Percentiles rank a stretch among this genome's conserved stretches.
Evolutionary conservation across 2,888 invertebrate species (phyloP).

Genomic region (Colostygia pectinataria): DNA sequence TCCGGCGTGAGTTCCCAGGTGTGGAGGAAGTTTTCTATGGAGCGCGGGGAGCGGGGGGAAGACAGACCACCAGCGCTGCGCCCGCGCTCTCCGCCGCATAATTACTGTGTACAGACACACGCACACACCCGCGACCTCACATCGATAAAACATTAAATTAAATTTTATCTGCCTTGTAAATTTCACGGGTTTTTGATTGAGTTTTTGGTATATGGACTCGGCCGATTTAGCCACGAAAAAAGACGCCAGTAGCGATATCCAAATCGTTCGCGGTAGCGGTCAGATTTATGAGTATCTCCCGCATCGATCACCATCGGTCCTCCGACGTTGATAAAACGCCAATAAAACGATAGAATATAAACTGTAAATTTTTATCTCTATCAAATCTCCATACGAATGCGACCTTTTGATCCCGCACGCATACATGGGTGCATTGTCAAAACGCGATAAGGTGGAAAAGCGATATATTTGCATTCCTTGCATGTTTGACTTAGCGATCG

Average conservation of each 20-base stretch:
- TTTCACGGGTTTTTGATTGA: slow-evolving; percentile 73
- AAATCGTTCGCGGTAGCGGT: slow-evolving; percentile 57
- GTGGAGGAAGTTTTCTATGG: slow-evolving; percentile 59
- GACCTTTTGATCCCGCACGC: slow-evolving; percentile 49
- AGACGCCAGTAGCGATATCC: slow-evolving; percentile 62
- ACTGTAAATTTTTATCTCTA: slow-evolving; percentile 49
- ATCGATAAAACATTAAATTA: slow-evolving; percentile 76
- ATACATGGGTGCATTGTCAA: slow-evolving; percentile 47
- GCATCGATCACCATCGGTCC: slow-evolving; percentile 49
- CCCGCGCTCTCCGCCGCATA: slow-evolving; percentile 76
- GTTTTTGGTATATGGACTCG: slow-evolving; percentile 58
- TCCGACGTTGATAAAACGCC: slow-evolving; percentile 49
- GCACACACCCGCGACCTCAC: slow-evolving; percentile 54
- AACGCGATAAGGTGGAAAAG: slow-evolving; percentile 42
- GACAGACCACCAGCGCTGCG: slow-evolving; percentile 78
- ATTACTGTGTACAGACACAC: slow-evolving; percentile 76
- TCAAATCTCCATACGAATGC: slow-evolving; percentile 51
- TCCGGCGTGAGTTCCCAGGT: slow-evolving; percentile 71
- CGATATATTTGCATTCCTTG: slow-evolving; percentile 63
- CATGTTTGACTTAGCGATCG: slow-evolving; percentile 56
- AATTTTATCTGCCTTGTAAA: slow-evolving; percentile 79
- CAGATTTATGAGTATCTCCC: slow-evolving; percentile 44
- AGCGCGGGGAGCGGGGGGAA: slow-evolving; percentile 46
- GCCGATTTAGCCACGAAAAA: slow-evolving; percentile 40
- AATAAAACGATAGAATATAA: slow-evolving; percentile 46